Evolutionary conservation across 2,113 vertebrate genomes (phyloP), one percentile per base, ranked within the genome.

Genomic region (Odocoileus virginianus): DNA sequence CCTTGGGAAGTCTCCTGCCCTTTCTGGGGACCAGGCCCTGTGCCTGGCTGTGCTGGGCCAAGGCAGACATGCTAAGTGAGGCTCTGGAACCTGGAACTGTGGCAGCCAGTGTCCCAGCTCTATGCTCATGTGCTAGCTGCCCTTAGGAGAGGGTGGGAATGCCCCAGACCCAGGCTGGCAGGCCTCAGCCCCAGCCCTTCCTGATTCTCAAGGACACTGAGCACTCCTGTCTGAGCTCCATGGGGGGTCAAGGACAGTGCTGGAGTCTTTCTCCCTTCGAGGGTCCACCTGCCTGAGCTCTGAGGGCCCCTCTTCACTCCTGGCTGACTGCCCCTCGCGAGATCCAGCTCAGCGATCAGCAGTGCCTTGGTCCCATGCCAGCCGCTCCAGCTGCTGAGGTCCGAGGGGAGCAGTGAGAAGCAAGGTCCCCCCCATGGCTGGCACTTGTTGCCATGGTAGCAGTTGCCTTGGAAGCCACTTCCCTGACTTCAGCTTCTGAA

Each of bases 381-480:
- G 60, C 78, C 67, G 67, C 84, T 95, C 76, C 76, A 92, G 85
- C 81, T 50, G 93, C 87, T 91, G 79, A 76, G 55, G 67, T 96
- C 91, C 95, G 67, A 93, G 43, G 95, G 94, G 76, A 87, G 81
- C 2, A 89, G 81, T 1, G 6, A 96, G 54, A 60, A 97, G 30
- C 91, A 95, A 93, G 87, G 95, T 94, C 52, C 58, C 71, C 64
- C 76, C 88, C 47, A 89, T 14, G 16, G 87, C 91, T 97, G 89
- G 71, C 89, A 94, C 54, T 79, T 50, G 98, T 98, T 98, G 90
- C 97, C 93, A 98, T 97, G 97, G 98, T 89, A 97, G 97, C 95
- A n/a, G 97, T 98, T 98, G 96, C 97, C 98, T 98, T 98, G 97
- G 98, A 98, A 97, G 97, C 97, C 17, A 8, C 89, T 97, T 98